Evolutionary conservation across 2,797 vertebrate species (phyloP).

Genomic region (Periophthalmus magnuspinnatus): DNA sequence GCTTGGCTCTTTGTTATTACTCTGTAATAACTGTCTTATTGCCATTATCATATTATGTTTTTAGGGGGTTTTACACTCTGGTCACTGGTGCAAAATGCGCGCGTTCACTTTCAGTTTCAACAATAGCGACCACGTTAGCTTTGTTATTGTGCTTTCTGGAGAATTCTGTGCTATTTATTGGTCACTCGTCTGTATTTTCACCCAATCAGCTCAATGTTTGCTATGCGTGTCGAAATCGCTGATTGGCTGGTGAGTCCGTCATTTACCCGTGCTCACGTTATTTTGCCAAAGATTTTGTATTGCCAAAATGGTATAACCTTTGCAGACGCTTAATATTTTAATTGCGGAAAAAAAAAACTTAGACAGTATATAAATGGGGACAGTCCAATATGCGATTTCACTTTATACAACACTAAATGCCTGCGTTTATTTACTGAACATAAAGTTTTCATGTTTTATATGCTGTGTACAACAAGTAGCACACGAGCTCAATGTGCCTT

Average conservation of each 20-base stretch:
- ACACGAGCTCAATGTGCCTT: not conserved
- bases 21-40: not conserved
- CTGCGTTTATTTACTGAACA: not conserved
- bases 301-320: not conserved
- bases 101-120: not conserved
- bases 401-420: not conserved
- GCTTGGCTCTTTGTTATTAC: not conserved
- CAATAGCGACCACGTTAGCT: conserved; percentile 3
- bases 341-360: not conserved
- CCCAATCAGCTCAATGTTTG: conserved; percentile 76
- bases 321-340: not conserved
- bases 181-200: conserved; percentile 12
- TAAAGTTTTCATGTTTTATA: not conserved
- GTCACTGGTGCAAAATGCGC: not conserved
- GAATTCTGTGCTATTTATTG: conserved; percentile 35
- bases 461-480: not conserved
- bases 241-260: conserved; percentile 70
- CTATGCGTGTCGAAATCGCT: conserved; percentile 60
- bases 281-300: conserved; percentile 38
- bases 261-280: conserved; percentile 34
- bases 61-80: not conserved
- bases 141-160: not conserved
- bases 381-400: not conserved
- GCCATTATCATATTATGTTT: not conserved
- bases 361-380: too few species aligned